Conservation (phyloP, 2,888 invertebrate genomes). For the Tiliacea aurago region DNA sequence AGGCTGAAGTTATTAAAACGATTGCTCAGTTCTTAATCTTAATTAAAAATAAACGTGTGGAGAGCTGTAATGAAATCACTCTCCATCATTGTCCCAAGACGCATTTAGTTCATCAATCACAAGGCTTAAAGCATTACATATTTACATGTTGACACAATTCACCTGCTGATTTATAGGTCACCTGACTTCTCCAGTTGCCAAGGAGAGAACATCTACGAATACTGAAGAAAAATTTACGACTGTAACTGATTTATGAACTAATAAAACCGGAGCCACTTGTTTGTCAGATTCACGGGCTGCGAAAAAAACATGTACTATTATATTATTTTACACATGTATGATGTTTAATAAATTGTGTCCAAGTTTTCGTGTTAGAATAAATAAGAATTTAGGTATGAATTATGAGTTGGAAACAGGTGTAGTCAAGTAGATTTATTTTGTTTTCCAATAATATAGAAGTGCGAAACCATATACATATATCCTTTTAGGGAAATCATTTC, state of each 20-base stretch:
- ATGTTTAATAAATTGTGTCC: constrained; percentile 39
- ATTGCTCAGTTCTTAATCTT: constrained; percentile 15
- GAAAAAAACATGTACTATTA: constrained; percentile 53
- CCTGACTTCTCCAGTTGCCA: constrained; percentile 83
- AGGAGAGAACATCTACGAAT: constrained; percentile 67
- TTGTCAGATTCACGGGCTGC: constrained; percentile 65
- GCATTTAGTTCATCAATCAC: constrained; percentile 60
- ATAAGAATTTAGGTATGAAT: constrained; percentile 3
- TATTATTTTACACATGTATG: constrained; percentile 36
- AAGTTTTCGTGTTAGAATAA: constrained; percentile 21
- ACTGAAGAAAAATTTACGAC: constrained; percentile 76
- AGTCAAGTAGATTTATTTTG: background rate
- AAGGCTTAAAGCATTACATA: constrained; percentile 55
- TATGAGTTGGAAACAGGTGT: background rate
- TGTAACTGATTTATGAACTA: constrained; percentile 74
- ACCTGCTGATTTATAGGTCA: constrained; percentile 79
- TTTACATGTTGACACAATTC: constrained; percentile 68
- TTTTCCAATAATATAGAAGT: background rate
- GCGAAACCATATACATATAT: background rate
- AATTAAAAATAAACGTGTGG: constrained; percentile 35
- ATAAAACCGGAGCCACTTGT: constrained; percentile 74
- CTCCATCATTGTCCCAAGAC: constrained; percentile 59
- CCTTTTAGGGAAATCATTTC: background rate
- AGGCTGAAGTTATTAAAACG: background rate
- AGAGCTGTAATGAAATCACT: constrained; percentile 39